Base-by-base conservation (phyloP, 2,797 vertebrate species). In the Coccyzus lansbergi region DNA sequence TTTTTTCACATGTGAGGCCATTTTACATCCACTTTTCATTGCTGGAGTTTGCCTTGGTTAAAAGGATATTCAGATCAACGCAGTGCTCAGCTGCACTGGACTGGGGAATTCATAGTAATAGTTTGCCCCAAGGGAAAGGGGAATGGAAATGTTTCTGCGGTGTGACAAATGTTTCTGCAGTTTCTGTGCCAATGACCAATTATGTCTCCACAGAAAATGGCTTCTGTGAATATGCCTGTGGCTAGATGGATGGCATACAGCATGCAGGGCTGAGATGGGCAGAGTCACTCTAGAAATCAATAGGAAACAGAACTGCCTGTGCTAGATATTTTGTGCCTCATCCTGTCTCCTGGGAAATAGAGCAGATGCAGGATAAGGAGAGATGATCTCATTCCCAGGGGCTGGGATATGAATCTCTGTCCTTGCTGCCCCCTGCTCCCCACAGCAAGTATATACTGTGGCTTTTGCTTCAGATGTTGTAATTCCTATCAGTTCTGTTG, bases 211-310 rank as follows among this genome's bases (percentile, higher is more conserved):
- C 33, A 90, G 91, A 92, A 91, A 94, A 92, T 76, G 87, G 83
- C 87, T 90, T 75, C 80, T 90, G 83, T 82, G 72, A 88, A 38
- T 91, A 60, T 59, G 95, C 95, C 94, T 63, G 74, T 79, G 93
- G 95, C 96, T 71, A 92, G 83, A 90, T 86, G 85, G 91, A 88
- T 88, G 70, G 55, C 7, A 68, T 29, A 36, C 46, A 59, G 64
- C 49, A 58, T 3, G 0, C n/a, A 46, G 79, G 56, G 76, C 69
- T 65, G 69, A 86, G 80, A 95, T 96, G 83, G 89, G 85, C 94
- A 96, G 52, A 94, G 70, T 68, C 91, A 95, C 69, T 95, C 87
- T 90, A 90, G 90, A 95, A 94, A 96, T 96, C 96, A 83, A 96
- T 93, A 92, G 80, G 58, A 93, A 91, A 82, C 38, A 91, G 83